These are phyloP conservation scores for Melanitta fusca DNA, from an alignment of 2,797 vertebrate species.

Conservation along the genomic window DNA sequence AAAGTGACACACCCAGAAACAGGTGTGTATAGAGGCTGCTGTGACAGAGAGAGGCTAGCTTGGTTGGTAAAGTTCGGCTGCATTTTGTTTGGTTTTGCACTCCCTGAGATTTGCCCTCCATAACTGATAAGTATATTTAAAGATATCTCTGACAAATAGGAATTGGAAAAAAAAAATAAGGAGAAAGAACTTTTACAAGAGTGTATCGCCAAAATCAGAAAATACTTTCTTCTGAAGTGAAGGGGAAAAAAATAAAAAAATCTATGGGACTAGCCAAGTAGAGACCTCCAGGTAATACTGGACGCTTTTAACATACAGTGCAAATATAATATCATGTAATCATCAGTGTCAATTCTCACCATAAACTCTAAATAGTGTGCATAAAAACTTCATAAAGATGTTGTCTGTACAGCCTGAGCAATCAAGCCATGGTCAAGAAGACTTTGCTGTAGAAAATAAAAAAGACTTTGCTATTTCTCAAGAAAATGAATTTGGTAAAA, in stretches of 20 bases:
- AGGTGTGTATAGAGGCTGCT: background rate
- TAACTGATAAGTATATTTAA: background rate
- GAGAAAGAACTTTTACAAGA: background rate
- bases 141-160: background rate
- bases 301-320: background rate
- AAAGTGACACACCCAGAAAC: background rate
- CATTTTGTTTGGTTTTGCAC: background rate
- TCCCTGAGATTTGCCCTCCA: background rate
- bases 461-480: background rate
- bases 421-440: background rate
- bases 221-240: background rate
- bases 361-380: background rate
- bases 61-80: background rate
- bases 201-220: background rate
- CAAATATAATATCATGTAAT: background rate
- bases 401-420: background rate
- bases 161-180: background rate
- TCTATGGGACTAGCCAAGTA: background rate
- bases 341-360: background rate
- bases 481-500: background rate
- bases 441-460: background rate
- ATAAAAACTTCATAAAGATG: background rate
- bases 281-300: background rate
- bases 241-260: background rate
- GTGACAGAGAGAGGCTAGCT: rapidly evolving